Evolutionary conservation across 2,113 vertebrate species (phyloP), one percentile per base, ranked within the genome.

Genomic region (Oncorhynchus kisutch): DNA sequence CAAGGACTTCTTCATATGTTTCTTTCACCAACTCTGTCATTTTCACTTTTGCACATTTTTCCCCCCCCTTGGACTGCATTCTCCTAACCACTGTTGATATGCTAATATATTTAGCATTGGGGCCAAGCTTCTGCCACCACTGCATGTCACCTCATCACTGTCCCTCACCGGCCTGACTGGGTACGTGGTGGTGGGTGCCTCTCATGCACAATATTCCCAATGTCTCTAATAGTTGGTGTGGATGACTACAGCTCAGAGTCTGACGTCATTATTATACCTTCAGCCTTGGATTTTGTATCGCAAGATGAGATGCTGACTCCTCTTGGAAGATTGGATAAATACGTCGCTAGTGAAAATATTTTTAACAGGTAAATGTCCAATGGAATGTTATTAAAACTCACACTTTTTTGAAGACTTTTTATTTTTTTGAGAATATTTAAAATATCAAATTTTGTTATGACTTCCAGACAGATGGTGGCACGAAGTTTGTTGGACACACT

Each of bases 301-400:
- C 95, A 97, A 95, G 96, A 97, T 95, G 96, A 97, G 91, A 95
- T 96, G 95, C 92, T 97, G 94, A 96, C 95, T 25, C 95, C 96
- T 66, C 87, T 97, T 92, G 95, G 95, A 86, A 94, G 95, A 91
- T 81, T 97, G 92, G 95, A 97, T 92, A 96, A 97, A 93, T 97
- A 96, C 94, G 94, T 95, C 89, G 91, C 94, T 86, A 96, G 96
- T 79, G 95, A 97, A 91, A 97, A 96, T 91, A 89, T 95, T 85
- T 97, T 95, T 92, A 96, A 97, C 94, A 97, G 95, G 96, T 96
- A 88, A 12, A 27, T 31, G 25, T 27, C 25, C n/a, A 62, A 67
- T 31, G 65, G 12, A 25, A 16, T 27, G 22, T 14, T 67, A 27
- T 25, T 67, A 7, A 7, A 67, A 3, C 8, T 11, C 22, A 16